Conservation (phyloP, 2,888 invertebrate genomes). For the Parasteatoda lunata region DNA sequence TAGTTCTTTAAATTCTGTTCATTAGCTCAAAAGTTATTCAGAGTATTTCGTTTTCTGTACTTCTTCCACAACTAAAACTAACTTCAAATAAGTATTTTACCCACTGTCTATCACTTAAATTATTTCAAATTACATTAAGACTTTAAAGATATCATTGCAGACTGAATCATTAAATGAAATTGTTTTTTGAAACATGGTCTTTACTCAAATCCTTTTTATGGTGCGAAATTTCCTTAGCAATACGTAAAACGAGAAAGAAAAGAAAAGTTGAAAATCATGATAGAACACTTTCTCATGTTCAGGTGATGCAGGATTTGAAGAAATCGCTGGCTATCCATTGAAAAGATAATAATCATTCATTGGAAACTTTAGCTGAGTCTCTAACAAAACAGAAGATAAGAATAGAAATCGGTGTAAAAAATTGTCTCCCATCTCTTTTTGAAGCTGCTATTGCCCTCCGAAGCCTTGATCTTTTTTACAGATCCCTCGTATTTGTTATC, state of each 20-base stretch:
- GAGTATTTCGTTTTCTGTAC: too few species aligned
- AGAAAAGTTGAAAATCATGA: constrained; percentile 46
- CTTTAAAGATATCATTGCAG: background rate
- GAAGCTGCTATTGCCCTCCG: constrained; percentile 33
- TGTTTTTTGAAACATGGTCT: background rate
- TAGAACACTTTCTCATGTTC: constrained; percentile 50
- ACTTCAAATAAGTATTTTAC: too few species aligned
- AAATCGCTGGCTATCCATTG: constrained; percentile 60
- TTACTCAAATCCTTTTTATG: background rate
- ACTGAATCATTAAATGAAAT: background rate
- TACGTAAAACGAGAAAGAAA: background rate
- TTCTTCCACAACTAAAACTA: too few species aligned
- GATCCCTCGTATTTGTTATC: constrained; percentile 60
- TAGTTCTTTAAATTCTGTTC: too few species aligned
- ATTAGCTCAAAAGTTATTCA: too few species aligned
- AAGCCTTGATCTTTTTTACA: constrained; percentile 63
- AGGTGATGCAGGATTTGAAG: constrained; percentile 61
- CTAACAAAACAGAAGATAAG: constrained; percentile 59
- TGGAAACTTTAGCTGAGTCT: constrained; percentile 38
- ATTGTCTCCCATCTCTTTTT: constrained; percentile 39
- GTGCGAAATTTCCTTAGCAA: background rate
- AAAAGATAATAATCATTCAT: constrained; percentile 63
- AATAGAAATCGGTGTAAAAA: constrained; percentile 51
- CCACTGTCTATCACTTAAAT: too few species aligned
- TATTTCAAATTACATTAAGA: too few species aligned